A percentile compares a stretch with the other conserved stretches of the same genome.
Conservation (phyloP, 2,888 invertebrate genomes). For the Cryptocephalus moraei region DNA sequence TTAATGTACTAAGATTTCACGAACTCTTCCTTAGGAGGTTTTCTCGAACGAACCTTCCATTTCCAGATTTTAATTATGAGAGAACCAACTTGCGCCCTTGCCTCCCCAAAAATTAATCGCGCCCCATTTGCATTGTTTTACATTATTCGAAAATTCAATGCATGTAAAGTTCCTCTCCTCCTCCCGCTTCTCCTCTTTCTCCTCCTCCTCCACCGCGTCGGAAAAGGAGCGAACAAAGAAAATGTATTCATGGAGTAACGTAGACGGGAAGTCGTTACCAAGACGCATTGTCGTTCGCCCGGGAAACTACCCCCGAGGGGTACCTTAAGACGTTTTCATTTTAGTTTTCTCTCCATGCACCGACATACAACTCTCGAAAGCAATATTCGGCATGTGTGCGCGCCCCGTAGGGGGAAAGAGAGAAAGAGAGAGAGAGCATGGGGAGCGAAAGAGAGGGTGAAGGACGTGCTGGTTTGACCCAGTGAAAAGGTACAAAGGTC, state of each 20-base stretch:
- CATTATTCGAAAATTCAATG: constrained; percentile 35
- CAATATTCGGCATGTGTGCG: constrained; percentile 21
- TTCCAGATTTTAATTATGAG: no score
- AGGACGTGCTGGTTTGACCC: no score
- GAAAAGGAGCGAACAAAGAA: constrained; percentile 33
- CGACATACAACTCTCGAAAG: constrained; percentile 23
- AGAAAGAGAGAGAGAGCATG: not conserved
- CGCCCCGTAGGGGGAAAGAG: not conserved
- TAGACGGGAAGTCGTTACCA: constrained; percentile 33
- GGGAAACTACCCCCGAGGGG: constrained; percentile 33
- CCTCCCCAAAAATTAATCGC: not conserved
- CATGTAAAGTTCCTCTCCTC: constrained; percentile 35
- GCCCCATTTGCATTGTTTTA: not conserved
- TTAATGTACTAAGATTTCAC: no score
- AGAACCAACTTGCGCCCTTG: no score
- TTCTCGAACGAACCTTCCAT: no score
- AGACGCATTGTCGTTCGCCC: constrained; percentile 41
- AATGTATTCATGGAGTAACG: constrained; percentile 32
- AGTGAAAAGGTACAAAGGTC: no score
- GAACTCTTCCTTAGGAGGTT: no score
- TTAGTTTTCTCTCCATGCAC: constrained; percentile 28
- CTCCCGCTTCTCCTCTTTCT: constrained; percentile 12
- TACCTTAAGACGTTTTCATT: constrained; percentile 38
- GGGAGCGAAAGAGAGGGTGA: not conserved
- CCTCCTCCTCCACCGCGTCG: constrained; percentile 14